Evolutionary conservation across 2,888 invertebrate genomes (phyloP).

Genomic region (Epinotia ramella): DNA sequence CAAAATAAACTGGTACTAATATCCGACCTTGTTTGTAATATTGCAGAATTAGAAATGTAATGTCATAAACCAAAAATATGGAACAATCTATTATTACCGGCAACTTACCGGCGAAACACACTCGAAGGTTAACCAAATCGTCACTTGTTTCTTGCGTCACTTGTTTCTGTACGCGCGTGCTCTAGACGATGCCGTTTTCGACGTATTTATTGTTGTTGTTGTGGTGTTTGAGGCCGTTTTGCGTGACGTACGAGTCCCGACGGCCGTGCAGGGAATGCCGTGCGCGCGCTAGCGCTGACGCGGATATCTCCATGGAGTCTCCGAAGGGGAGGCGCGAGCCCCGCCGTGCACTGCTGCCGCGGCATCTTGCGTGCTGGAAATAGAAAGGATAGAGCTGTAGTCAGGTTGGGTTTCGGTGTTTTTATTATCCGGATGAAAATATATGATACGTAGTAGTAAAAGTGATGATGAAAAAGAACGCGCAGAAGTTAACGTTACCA

Average conservation of each 20-base stretch:
- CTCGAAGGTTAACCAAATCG: background rate
- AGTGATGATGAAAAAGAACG: too few species aligned
- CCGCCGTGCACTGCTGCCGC: slow-evolving; percentile 66
- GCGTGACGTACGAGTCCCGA: slow-evolving; percentile 64
- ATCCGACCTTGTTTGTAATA: background rate
- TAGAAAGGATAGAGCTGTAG: background rate
- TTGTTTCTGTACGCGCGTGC: slow-evolving; percentile 14
- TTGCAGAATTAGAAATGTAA: too few species aligned
- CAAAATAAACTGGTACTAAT: background rate
- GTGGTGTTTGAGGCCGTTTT: slow-evolving; percentile 73
- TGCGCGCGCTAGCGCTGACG: slow-evolving; percentile 74
- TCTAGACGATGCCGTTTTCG: slow-evolving; percentile 67
- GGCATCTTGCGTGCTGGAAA: slow-evolving; percentile 69
- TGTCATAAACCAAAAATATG: too few species aligned
- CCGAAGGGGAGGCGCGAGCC: slow-evolving; percentile 78
- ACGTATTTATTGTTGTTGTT: slow-evolving; percentile 75
- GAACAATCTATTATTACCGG: too few species aligned
- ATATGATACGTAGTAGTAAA: background rate
- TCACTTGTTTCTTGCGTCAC: background rate
- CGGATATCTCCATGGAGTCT: slow-evolving; percentile 82
- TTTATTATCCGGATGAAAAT: background rate
- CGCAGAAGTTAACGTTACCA: background rate
- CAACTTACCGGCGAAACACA: too few species aligned
- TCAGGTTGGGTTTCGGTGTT: background rate
- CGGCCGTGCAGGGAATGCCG: slow-evolving; percentile 66